Conservation (phyloP, 2,888 invertebrate genomes). For the Clivina fossor region DNA sequence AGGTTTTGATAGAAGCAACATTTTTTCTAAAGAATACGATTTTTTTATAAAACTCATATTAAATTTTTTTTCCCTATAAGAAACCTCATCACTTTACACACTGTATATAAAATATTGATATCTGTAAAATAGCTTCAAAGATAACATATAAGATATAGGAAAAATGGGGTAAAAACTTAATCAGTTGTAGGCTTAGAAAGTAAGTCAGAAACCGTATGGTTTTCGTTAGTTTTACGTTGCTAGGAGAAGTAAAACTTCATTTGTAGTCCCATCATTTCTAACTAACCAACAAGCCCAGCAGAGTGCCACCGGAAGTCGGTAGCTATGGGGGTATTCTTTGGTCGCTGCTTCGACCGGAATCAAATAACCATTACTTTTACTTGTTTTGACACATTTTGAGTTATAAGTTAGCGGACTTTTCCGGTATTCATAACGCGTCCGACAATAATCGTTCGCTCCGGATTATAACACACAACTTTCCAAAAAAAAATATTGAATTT, state of each 20-base stretch:
- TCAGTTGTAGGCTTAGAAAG: too few relatives aligned
- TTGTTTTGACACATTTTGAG: constrained; percentile 38
- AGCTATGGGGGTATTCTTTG: background rate
- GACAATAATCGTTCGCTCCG: constrained; percentile 21
- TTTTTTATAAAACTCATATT: too few relatives aligned
- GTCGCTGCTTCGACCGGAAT: constrained; percentile 31
- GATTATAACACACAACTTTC: constrained; percentile 18
- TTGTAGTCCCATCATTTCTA: constrained; percentile 8
- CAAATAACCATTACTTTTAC: constrained; percentile 43
- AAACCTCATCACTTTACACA: too few relatives aligned
- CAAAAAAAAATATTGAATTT: constrained; percentile 28
- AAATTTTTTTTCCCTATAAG: too few relatives aligned
- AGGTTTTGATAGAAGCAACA: too few relatives aligned
- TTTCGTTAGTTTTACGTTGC: too few relatives aligned
- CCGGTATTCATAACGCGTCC: constrained; percentile 36
- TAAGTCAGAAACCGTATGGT: too few relatives aligned
- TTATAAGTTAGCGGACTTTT: constrained; percentile 34
- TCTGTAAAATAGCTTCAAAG: too few relatives aligned
- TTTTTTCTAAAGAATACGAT: too few relatives aligned
- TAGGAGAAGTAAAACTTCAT: constrained; percentile 18
- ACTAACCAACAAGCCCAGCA: constrained; percentile 1
- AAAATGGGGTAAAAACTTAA: too few relatives aligned
- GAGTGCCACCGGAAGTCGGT: constrained; percentile 1
- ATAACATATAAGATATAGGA: too few relatives aligned
- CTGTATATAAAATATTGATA: too few relatives aligned